Base-by-base conservation (phyloP, 2,888 invertebrate species). In the Himalopsyche japonica region DNA sequence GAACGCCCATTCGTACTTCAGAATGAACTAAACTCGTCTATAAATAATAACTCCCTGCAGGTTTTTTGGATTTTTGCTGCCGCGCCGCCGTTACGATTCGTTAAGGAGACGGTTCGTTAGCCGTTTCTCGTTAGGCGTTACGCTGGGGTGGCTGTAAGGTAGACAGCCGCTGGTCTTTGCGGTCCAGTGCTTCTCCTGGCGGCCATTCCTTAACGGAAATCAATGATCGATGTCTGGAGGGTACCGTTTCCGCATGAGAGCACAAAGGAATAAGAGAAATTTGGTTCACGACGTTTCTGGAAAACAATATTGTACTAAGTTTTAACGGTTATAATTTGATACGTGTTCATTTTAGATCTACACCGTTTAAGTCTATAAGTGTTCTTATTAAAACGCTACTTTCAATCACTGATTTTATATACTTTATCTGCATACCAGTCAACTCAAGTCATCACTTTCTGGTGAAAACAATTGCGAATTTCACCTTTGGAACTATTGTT, bases 71-170 rank as follows among this genome's bases (percentile, higher is more conserved):
- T 57, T 57, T 57, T 57, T 24, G 24, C 57, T 57, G 57, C 57
- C 57, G 57, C 57, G 34, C 32, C 32, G 76, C 76, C 76, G 76
- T 7, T 76, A 76, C 76, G 34, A 76, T 76, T 76, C 76, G 76
- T 76, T 76, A 76, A 27, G 76, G 76, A 76, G 76, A n/a, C 76
- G 76, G 24, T 30, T 76, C 76, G 76, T 76, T 76, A 76, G 76
- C 32, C 76, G 76, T 57, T 57, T 20, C 57, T 57, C 57, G 57
- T 76, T 76, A 76, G 76, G 7, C 76, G 76, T 76, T 76, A 76
- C 76, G 76, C 24, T 34, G 76, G 76, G 76, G 57, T 57, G 57
- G 20, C 57, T 57, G 57, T 15, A 24, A n/a, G 57, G 57, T 57
- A 57, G 57, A 57, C 57, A 57, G n/a, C 8, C 20, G 43, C 57